A percentile compares a stretch with the other conserved stretches of the same genome.
phyloP scores from a whole-genome alignment of 1,140 invertebrate genomes.

The Drosophila chauvacae region DNA sequence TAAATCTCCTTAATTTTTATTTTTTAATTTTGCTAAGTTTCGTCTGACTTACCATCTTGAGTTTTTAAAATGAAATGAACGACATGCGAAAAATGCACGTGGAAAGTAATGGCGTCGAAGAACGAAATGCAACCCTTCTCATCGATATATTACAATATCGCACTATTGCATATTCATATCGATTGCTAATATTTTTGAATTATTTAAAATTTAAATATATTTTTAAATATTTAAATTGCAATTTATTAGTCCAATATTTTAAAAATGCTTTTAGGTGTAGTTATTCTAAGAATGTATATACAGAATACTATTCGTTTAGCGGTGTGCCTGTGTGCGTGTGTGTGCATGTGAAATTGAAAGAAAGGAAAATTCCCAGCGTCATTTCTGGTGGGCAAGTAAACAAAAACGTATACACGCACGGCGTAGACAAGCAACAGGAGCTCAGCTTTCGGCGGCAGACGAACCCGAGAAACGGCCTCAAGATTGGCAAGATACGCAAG shows the following conservation, averaged over 20 bases:
- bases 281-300: too few species aligned
- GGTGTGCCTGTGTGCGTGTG: neutral
- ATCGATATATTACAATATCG: slow-evolving; percentile 1
- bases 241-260: too few species aligned
- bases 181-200: too few species aligned
- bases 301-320: slow-evolving; percentile 3
- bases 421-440: slow-evolving; percentile 5
- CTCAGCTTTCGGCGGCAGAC: slow-evolving; percentile 12
- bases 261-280: too few species aligned
- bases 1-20: neutral
- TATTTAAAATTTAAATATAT: too few species aligned
- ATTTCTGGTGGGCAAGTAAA: slow-evolving; percentile 26
- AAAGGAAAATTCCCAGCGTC: slow-evolving; percentile 46
- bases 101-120: slow-evolving; percentile 19
- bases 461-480: slow-evolving; percentile 68
- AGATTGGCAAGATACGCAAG: slow-evolving; percentile 90
- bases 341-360: slow-evolving; percentile 9
- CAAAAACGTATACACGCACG: slow-evolving; percentile 1
- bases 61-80: slow-evolving; percentile 38
- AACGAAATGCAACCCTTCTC: neutral
- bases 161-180: neutral
- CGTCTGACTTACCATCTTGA: slow-evolving; percentile 55
- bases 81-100: slow-evolving; percentile 21
- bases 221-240: too few species aligned
- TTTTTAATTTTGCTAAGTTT: too few species aligned